phyloP scores from a whole-genome alignment of 2,797 vertebrate genomes.

The Mus caroli region DNA sequence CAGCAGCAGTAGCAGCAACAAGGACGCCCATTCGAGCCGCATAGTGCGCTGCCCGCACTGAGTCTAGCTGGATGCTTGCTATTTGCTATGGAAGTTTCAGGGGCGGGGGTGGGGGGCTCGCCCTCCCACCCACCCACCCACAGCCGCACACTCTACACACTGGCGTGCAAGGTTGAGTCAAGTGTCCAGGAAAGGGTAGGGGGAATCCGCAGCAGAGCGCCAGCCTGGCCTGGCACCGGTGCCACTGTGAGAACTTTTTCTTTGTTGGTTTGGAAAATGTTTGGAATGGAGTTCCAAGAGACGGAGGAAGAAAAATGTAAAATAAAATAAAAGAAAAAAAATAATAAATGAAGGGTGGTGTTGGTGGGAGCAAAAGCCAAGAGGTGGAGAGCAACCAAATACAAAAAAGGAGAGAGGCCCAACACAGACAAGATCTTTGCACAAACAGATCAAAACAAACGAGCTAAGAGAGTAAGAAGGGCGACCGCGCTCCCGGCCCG shows the following conservation, averaged over 20 bases:
- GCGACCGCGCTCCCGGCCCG: slow-evolving; percentile 9
- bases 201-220: slow-evolving; percentile 38
- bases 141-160: slow-evolving; percentile 13
- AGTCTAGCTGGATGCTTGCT: slow-evolving; percentile 63
- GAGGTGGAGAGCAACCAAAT: slow-evolving; percentile 64
- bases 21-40: slow-evolving; percentile 84
- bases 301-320: rapidly evolving
- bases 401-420: slow-evolving; percentile 50
- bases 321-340: background rate
- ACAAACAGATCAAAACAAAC: slow-evolving; percentile 34
- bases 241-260: slow-evolving; percentile 84
- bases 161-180: slow-evolving; percentile 74
- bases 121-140: slow-evolving; percentile 5
- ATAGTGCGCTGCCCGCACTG: slow-evolving; percentile 83
- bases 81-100: slow-evolving; percentile 70
- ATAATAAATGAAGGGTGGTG: background rate
- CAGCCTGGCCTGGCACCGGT: slow-evolving; percentile 54
- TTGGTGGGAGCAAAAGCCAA: background rate
- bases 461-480: slow-evolving; percentile 16
- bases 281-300: slow-evolving; percentile 72
- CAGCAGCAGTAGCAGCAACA: slow-evolving; percentile 77
- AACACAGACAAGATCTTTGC: background rate
- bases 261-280: slow-evolving; percentile 80
- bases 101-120: slow-evolving; percentile 59
- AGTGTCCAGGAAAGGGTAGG: slow-evolving; percentile 58